phyloP scores from a whole-genome alignment of 2,113 vertebrate species.

The Lasiurus cinereus region DNA sequence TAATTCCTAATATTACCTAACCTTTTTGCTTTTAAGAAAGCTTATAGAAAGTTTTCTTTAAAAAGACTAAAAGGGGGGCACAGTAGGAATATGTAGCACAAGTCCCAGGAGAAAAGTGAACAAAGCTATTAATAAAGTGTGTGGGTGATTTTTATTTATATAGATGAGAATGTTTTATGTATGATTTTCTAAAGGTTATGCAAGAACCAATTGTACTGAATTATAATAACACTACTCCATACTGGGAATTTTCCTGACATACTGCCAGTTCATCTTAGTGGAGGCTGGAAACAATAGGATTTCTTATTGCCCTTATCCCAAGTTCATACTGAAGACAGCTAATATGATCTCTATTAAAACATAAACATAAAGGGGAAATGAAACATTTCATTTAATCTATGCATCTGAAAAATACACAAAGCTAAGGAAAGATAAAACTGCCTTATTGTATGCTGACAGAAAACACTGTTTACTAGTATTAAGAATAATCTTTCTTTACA shows the following conservation, averaged over 20 bases:
- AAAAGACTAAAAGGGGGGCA: constrained; percentile 61
- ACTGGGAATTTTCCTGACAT: constrained; percentile 76
- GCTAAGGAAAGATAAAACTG: constrained; percentile 64
- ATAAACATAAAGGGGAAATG: constrained; percentile 46
- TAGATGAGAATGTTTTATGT: constrained; percentile 79
- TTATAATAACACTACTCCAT: constrained; percentile 69
- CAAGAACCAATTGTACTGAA: constrained; percentile 72
- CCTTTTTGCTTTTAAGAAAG: constrained; percentile 70
- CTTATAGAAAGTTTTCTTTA: constrained; percentile 59
- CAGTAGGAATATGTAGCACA: constrained; percentile 66
- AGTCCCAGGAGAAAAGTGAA: constrained; percentile 75
- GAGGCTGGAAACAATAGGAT: constrained; percentile 64
- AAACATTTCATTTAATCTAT: constrained; percentile 76
- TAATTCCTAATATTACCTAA: constrained; percentile 48
- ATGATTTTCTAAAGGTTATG: constrained; percentile 79
- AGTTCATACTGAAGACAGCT: constrained; percentile 75
- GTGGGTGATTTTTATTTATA: constrained; percentile 86
- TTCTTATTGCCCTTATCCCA: constrained; percentile 70
- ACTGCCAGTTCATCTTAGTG: constrained; percentile 71
- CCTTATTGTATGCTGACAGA: constrained; percentile 56
- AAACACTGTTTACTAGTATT: constrained; percentile 56
- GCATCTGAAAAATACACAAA: constrained; percentile 69
- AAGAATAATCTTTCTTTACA: constrained; percentile 54
- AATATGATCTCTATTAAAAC: constrained; percentile 75
- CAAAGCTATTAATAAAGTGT: constrained; percentile 82